These are phyloP conservation scores for Trichoplusia ni DNA, from an alignment of 1,140 invertebrate species.

Conservation along the genomic window DNA sequence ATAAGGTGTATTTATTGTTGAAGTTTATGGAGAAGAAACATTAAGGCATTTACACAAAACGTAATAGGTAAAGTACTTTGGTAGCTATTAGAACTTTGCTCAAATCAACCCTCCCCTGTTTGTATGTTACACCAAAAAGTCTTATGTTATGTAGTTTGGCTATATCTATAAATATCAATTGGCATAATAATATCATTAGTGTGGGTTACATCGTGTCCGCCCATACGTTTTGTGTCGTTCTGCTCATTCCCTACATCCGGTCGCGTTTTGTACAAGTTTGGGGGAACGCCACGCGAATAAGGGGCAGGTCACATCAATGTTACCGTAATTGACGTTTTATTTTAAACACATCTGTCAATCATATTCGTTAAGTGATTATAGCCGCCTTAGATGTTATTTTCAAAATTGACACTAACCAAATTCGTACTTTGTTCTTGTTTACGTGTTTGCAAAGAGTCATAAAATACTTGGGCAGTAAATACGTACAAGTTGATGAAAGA, in stretches of 20 bases:
- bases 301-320: slow-evolving; percentile 4
- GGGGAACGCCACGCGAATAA: slow-evolving; percentile 16
- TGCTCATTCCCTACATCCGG: slow-evolving; percentile 58
- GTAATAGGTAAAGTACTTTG: no score
- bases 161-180: slow-evolving; percentile 25
- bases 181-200: slow-evolving; percentile 63
- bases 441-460: no score
- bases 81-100: not conserved
- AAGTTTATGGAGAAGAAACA: not conserved
- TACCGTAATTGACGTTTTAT: slow-evolving; percentile 5
- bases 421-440: not conserved
- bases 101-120: not conserved
- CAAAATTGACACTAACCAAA: not conserved
- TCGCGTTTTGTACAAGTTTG: slow-evolving; percentile 36
- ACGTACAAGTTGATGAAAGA: not conserved
- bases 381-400: not conserved
- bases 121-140: not conserved
- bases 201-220: slow-evolving; percentile 54
- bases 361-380: not conserved
- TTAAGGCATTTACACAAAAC: not conserved
- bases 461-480: no score
- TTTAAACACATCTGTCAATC: slow-evolving; percentile 19
- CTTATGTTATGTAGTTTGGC: not conserved
- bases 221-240: slow-evolving; percentile 74
- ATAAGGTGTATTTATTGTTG: slow-evolving; percentile 6